Evolutionary conservation across 2,113 vertebrate genomes (phyloP), one percentile per base, ranked within the genome.

Genomic region (Mustela nigripes): DNA sequence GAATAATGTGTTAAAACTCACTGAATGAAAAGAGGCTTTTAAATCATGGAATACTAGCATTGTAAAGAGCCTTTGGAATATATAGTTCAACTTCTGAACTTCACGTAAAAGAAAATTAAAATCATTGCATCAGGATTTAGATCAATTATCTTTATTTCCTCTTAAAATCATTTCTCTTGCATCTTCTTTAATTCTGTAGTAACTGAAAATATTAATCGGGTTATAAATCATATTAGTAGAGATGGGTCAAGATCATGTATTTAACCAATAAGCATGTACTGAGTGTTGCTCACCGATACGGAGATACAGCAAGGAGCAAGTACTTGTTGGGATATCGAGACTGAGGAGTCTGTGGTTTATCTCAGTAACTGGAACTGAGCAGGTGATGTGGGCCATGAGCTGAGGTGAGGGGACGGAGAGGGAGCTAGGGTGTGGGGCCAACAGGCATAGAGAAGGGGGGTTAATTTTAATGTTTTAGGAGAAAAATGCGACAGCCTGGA

Each of bases 21-120:
- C 7, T 36, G n/a, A 92, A 65, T 92, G 33, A 85, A 85, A 76
- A 12, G 21, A 79, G 18, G 7, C 12, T 81, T 89, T 96, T 94
- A 53, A 89, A 67, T 86, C 42, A 67, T 86, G 56, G 10, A 81
- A 71, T 65, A 48, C 12, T 73, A 62, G 1, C 36, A 87, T 62
- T 42, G 5, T 53, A 81, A 90, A 81, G 3, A 86, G 28, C 5
- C 2, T 86, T 69, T 73, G 4, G 22, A 56, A 84, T 73, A 73
- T 53, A 26, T 6, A 83, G 18, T 81, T 97, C 36, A 89, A 36
- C 36, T 24, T 94, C 21, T 89, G 16, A 89, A 85, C 16, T 71
- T 96, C 60, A 92, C 21, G 56, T 24, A 36, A 87, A 24, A 93
- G 26, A 79, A 92, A 79, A 91, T 18, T 84, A 19, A 84, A 92